Percentiles rank a stretch among this genome's conserved stretches.
phyloP scores from a whole-genome alignment of 2,888 invertebrate species.

The Caenorhabditis auriculariae region DNA sequence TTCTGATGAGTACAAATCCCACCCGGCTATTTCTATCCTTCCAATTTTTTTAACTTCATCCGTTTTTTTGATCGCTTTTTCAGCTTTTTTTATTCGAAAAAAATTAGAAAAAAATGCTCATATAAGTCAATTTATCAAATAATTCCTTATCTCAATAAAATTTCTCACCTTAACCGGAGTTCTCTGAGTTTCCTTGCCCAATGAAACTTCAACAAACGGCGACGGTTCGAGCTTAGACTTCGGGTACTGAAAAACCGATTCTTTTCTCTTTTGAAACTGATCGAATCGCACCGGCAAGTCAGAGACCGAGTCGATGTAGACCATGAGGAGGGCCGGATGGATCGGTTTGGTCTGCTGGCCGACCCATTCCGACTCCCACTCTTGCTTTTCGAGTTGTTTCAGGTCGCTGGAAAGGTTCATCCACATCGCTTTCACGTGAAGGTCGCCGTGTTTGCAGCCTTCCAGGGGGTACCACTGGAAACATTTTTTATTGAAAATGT shows the following conservation, averaged over 20 bases:
- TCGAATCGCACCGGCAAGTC: constrained; percentile 80
- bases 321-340: constrained; percentile 72
- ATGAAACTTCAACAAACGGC: constrained; percentile 78
- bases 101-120: too few relatives aligned
- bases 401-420: constrained; percentile 72
- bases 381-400: constrained; percentile 34
- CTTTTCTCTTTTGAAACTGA: not conserved
- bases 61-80: too few relatives aligned
- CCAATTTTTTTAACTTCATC: too few relatives aligned
- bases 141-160: too few relatives aligned
- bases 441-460: constrained; percentile 89
- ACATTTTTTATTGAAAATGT: not conserved
- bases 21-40: too few relatives aligned
- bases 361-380: constrained; percentile 51
- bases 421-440: constrained; percentile 88
- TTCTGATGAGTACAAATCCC: too few relatives aligned
- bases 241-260: constrained; percentile 50
- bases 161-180: constrained; percentile 58
- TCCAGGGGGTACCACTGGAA: constrained; percentile 89
- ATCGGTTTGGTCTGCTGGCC: constrained; percentile 52
- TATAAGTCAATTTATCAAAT: too few relatives aligned
- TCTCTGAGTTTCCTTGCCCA: constrained; percentile 74
- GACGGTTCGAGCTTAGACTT: constrained; percentile 73
- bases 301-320: constrained; percentile 88
- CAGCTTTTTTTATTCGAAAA: too few relatives aligned